These are phyloP conservation scores for Romanogobio albipinnatus DNA, from an alignment of 2,113 vertebrate species.

Conservation along the genomic window DNA sequence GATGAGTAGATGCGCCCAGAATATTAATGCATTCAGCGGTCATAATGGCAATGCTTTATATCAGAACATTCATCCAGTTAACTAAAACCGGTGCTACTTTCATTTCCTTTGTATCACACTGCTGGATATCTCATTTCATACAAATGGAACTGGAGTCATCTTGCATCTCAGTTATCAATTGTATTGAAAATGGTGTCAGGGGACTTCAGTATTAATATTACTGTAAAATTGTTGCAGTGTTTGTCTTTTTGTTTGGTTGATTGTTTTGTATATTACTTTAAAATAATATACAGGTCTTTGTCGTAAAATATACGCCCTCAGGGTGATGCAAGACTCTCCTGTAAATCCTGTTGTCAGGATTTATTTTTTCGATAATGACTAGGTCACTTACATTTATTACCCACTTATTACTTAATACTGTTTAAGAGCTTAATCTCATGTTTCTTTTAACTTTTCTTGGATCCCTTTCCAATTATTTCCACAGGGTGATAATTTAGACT, in stretches of 20 bases:
- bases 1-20: too few species aligned
- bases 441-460: neutral
- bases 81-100: neutral
- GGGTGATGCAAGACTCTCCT: too few species aligned
- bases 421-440: neutral
- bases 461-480: neutral
- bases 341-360: neutral
- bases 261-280: too few species aligned
- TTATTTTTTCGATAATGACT: neutral
- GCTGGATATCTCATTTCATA: neutral
- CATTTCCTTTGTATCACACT: neutral
- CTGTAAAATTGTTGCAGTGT: neutral
- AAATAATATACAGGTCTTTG: neutral
- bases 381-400: neutral
- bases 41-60: neutral
- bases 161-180: neutral
- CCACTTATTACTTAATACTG: neutral
- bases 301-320: neutral
- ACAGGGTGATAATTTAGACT: constrained; percentile 94
- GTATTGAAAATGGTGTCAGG: neutral
- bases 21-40: neutral
- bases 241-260: neutral
- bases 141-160: neutral
- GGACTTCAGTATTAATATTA: neutral
- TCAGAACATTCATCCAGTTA: neutral